Percentiles rank a stretch among this genome's conserved stretches.
phyloP scores from a whole-genome alignment of 1,140 invertebrate species.

The Zaprionus davidi region DNA sequence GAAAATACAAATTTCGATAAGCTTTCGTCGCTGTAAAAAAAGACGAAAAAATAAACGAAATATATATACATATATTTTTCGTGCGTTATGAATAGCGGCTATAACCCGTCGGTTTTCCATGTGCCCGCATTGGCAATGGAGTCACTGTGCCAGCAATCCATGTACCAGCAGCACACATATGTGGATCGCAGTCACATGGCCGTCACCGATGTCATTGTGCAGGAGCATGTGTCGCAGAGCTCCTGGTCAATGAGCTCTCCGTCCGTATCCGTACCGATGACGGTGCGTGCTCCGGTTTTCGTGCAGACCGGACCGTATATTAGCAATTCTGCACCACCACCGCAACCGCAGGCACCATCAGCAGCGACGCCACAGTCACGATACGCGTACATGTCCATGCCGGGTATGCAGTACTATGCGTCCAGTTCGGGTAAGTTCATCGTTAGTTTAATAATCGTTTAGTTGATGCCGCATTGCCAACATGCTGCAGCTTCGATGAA shows the following conservation, averaged over 20 bases:
- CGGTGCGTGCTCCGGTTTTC: conserved; percentile 17
- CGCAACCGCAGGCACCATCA: not conserved
- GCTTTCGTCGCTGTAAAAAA: not conserved
- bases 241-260: conserved; percentile 52
- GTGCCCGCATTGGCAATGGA: conserved; percentile 51
- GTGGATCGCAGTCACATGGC: conserved; percentile 56
- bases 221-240: conserved; percentile 64
- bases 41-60: not conserved
- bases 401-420: conserved; percentile 57
- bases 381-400: conserved; percentile 42
- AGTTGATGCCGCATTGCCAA: not conserved
- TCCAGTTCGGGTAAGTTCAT: conserved; percentile 48
- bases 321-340: not conserved
- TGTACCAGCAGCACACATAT: conserved; percentile 67
- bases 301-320: conserved; percentile 14
- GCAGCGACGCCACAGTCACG: not conserved
- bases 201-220: conserved; percentile 60
- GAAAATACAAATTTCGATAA: not conserved
- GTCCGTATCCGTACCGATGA: conserved; percentile 13
- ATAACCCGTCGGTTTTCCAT: conserved; percentile 34
- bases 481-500: conserved; percentile 53
- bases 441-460: not conserved
- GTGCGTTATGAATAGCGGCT: conserved; percentile 24
- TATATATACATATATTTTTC: not conserved
- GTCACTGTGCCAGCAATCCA: conserved; percentile 56